phyloP scores from a whole-genome alignment of 2,113 vertebrate species.

The Pongo abelii region DNA sequence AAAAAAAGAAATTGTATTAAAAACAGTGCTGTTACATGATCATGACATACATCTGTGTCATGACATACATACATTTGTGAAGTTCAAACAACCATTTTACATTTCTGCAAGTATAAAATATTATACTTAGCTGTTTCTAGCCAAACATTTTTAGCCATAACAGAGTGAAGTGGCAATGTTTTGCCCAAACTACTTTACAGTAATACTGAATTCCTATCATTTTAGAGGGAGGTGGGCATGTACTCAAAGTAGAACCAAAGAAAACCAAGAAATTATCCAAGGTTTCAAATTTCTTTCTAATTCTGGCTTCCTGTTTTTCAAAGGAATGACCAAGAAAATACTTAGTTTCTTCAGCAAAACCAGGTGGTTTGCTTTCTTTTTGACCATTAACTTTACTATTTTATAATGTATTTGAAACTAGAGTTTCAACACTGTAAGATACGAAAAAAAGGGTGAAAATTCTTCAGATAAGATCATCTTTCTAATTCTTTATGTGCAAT shows the following conservation, averaged over 20 bases:
- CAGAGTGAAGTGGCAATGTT: not conserved
- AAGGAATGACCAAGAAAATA: conserved; percentile 62
- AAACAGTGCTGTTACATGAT: not conserved
- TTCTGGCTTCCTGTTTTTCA: conserved; percentile 67
- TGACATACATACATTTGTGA: not conserved
- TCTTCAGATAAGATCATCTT: not conserved
- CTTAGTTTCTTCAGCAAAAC: conserved; percentile 39
- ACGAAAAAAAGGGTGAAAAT: not conserved
- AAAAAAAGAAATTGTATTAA: conserved; percentile 11
- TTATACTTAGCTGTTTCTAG: conserved; percentile 44
- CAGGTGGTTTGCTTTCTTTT: not conserved
- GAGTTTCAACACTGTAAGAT: not conserved
- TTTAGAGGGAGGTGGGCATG: conserved; percentile 53
- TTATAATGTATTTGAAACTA: conserved; percentile 2
- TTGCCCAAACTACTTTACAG: conserved; percentile 33
- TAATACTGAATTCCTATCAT: conserved; percentile 48
- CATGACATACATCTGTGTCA: not conserved
- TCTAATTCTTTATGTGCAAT: conserved; percentile 20
- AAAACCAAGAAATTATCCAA: conserved; percentile 51
- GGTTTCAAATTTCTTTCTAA: conserved; percentile 71
- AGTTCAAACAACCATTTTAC: not conserved
- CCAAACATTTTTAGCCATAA: conserved; percentile 17
- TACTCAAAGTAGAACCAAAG: conserved; percentile 50
- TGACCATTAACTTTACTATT: conserved; percentile 14
- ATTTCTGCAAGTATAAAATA: conserved; percentile 25